Evolutionary conservation across 1,140 invertebrate species (phyloP).

Genomic region (Nephotettix cincticeps): DNA sequence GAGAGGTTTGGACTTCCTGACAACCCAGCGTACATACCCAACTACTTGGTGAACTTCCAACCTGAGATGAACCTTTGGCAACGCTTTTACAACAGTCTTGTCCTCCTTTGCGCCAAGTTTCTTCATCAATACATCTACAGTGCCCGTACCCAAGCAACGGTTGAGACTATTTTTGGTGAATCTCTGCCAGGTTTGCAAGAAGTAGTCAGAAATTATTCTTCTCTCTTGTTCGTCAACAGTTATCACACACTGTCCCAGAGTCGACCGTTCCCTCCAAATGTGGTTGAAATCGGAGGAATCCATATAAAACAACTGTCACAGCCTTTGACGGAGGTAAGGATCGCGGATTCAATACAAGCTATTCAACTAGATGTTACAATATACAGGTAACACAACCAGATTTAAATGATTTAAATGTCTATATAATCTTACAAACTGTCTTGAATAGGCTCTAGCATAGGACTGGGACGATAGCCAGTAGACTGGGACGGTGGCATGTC

Average conservation of each 20-base stretch:
- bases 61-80: constrained; percentile 32
- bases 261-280: constrained; percentile 49
- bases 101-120: background rate
- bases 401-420: too few species aligned
- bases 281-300: constrained; percentile 60
- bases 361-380: too few species aligned
- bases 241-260: constrained; percentile 54
- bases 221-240: constrained; percentile 55
- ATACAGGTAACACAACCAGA: too few species aligned
- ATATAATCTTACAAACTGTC: too few species aligned
- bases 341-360: too few species aligned
- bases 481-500: too few species aligned
- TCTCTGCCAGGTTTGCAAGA: constrained; percentile 15
- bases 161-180: constrained; percentile 54
- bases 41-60: constrained; percentile 17
- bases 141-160: constrained; percentile 20
- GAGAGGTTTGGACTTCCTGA: constrained; percentile 39
- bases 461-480: too few species aligned
- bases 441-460: too few species aligned
- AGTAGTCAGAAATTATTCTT: constrained; percentile 50
- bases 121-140: constrained; percentile 12
- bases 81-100: constrained; percentile 31
- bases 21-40: constrained; percentile 32
- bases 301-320: constrained; percentile 43
- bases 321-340: too few species aligned